phyloP scores from a whole-genome alignment of 2,888 invertebrate species.

The Neoitamus cyanurus region DNA sequence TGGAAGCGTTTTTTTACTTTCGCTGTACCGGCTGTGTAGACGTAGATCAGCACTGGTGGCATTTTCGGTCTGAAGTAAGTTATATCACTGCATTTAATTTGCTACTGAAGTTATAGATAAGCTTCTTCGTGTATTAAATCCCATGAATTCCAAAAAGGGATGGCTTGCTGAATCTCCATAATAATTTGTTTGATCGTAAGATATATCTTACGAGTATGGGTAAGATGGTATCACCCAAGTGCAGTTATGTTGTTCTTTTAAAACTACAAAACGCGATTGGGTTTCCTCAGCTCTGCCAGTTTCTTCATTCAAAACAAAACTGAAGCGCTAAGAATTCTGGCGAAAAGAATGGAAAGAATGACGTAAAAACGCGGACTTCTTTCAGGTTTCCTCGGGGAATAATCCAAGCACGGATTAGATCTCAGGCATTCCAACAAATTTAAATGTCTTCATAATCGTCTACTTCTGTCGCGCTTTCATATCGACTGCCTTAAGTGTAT shows the following conservation, averaged over 20 bases:
- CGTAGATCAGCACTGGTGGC: no score
- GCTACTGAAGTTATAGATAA: no score
- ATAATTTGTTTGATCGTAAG: no score
- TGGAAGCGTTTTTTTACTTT: no score
- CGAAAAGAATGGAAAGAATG: background rate
- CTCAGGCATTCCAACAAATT: background rate
- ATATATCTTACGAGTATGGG: no score
- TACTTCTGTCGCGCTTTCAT: constrained; percentile 11
- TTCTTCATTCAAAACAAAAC: background rate
- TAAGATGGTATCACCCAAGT: no score
- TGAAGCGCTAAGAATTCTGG: background rate
- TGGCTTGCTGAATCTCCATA: no score
- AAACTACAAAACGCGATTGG: background rate
- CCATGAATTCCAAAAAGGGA: no score
- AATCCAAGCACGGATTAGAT: background rate
- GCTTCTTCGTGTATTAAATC: no score
- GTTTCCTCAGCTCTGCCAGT: background rate
- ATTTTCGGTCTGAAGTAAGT: no score
- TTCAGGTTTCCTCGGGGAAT: background rate
- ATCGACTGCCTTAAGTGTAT: constrained; percentile 9
- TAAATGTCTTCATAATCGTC: constrained; percentile 5
- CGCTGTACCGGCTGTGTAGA: no score
- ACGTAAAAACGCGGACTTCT: background rate
- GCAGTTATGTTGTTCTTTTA: background rate
- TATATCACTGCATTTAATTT: no score